Conservation (phyloP, 2,113 vertebrate genomes). For the Arenaria interpres region DNA sequence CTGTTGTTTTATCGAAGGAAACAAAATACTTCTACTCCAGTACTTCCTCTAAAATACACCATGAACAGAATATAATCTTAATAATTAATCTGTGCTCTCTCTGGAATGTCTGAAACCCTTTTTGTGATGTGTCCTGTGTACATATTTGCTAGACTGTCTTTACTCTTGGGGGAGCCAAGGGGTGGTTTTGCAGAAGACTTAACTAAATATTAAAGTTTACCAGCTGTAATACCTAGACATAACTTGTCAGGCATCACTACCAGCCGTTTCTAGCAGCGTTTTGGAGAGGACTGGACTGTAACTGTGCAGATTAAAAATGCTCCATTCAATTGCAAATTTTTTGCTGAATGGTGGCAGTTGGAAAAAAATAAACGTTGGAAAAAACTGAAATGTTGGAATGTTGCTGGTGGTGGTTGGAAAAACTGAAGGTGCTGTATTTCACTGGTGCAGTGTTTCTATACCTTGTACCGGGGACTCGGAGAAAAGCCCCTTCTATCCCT, state of each 20-base stretch:
- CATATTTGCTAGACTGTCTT: not conserved
- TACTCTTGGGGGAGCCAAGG: not conserved
- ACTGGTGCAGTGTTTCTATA: rapidly evolving
- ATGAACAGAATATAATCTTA: not conserved
- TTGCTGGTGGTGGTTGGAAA: not conserved
- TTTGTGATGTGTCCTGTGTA: rapidly evolving
- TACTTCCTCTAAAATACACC: not conserved
- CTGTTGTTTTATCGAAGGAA: not conserved
- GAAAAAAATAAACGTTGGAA: not conserved
- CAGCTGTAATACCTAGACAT: not conserved
- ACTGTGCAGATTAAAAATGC: too few relatives aligned
- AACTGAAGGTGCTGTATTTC: rapidly evolving
- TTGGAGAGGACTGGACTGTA: not conserved
- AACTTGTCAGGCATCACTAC: not conserved
- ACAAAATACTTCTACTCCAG: not conserved
- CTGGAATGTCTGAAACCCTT: not conserved
- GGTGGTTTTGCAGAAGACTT: not conserved
- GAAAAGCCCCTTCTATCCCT: rapidly evolving
- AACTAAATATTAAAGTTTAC: not conserved
- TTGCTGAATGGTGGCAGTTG: not conserved
- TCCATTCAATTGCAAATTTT: too few relatives aligned
- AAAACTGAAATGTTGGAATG: not conserved
- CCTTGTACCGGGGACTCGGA: rapidly evolving
- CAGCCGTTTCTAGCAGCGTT: not conserved
- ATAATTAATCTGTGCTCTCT: not conserved